Conservation (phyloP, 2,113 vertebrate species). For the Mirza zaza region DNA sequence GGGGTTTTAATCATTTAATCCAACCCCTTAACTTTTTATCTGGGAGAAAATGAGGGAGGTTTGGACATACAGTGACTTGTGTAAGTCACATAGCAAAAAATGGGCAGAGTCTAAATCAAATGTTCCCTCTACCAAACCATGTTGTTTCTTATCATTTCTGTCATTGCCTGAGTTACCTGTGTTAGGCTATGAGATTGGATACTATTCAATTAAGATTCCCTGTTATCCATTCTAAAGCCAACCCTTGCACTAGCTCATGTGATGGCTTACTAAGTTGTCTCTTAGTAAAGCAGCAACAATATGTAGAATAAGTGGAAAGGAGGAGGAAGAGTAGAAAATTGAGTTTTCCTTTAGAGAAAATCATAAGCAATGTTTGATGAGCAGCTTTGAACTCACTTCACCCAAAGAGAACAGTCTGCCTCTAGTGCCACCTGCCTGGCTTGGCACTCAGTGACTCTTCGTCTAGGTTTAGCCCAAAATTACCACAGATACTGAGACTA, state of each 20-base stretch:
- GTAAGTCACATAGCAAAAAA: neutral
- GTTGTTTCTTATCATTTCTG: neutral
- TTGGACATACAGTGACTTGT: neutral
- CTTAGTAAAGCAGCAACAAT: neutral
- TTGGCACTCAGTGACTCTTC: neutral
- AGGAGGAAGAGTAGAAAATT: neutral
- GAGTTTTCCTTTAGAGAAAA: constrained; percentile 7
- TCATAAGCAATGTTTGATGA: neutral
- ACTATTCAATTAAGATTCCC: neutral
- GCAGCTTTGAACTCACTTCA: neutral
- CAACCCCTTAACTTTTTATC: neutral
- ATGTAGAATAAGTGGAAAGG: neutral
- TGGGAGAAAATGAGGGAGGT: neutral
- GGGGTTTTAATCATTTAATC: neutral
- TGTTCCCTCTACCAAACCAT: neutral
- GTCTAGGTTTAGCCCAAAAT: neutral
- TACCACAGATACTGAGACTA: neutral
- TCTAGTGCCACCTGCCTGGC: neutral
- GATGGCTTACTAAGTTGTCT: neutral
- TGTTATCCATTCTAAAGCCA: neutral
- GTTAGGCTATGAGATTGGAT: neutral
- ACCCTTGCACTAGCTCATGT: neutral
- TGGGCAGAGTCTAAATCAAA: neutral
- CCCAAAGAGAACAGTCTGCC: neutral
- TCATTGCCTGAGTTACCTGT: neutral